Percentiles rank a stretch among this genome's conserved stretches.
These are phyloP conservation scores for Glaucopsyche alexis DNA, from an alignment of 2,888 invertebrate species.

Conservation along the genomic window DNA sequence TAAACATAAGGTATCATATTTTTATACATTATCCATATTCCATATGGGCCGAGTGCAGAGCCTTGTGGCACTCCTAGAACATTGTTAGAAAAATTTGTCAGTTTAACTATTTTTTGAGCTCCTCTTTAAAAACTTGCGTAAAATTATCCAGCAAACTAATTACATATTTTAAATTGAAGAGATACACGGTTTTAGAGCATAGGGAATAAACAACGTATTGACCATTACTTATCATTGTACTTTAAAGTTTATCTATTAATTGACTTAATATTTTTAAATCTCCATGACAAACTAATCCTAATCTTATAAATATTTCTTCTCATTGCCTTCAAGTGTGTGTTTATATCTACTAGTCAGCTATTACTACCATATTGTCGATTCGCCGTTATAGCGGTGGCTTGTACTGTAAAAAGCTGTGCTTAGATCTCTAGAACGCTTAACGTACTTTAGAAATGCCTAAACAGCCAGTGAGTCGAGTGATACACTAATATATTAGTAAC, in stretches of 20 bases:
- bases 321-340: slow-evolving; percentile 54
- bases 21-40: not conserved
- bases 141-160: not conserved
- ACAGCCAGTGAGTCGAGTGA: slow-evolving; percentile 32
- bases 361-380: slow-evolving; percentile 65
- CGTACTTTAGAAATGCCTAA: slow-evolving; percentile 29
- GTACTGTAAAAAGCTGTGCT: slow-evolving; percentile 47
- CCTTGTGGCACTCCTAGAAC: slow-evolving; percentile 8
- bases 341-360: slow-evolving; percentile 43
- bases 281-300: slow-evolving; percentile 43
- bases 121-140: not conserved
- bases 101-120: not conserved
- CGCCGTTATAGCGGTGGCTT: slow-evolving; percentile 50
- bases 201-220: not conserved
- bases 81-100: not conserved
- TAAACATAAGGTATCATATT: not conserved
- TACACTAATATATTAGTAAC: slow-evolving; percentile 32
- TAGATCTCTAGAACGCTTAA: slow-evolving; percentile 32
- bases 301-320: slow-evolving; percentile 40
- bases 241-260: not conserved
- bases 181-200: not conserved
- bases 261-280: slow-evolving; percentile 26
- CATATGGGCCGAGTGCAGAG: not conserved
- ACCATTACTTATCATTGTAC: not conserved
- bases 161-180: not conserved